These are phyloP conservation scores for Andrena bicolor DNA, from an alignment of 2,888 invertebrate species.

Conservation along the genomic window DNA sequence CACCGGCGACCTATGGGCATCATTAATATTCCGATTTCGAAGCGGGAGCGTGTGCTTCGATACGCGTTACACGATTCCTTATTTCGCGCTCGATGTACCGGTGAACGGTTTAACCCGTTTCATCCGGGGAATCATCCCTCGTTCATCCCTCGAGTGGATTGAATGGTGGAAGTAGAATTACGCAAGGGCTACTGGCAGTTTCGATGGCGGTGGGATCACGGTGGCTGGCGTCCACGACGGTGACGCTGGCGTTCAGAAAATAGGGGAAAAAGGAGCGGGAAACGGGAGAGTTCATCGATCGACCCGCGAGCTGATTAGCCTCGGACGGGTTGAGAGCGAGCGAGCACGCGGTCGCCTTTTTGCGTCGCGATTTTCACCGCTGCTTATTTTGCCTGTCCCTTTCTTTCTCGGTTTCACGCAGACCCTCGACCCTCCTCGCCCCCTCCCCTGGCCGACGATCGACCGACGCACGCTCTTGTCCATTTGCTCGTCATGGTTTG, in stretches of 20 bases:
- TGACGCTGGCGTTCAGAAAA: background rate
- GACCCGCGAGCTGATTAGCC: constrained; percentile 69
- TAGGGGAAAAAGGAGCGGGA: constrained; percentile 42
- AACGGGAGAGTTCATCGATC: constrained; percentile 67
- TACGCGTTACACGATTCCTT: background rate
- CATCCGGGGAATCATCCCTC: background rate
- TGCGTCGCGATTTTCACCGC: constrained; percentile 73
- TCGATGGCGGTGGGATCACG: constrained; percentile 9
- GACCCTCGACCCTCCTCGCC: constrained; percentile 20
- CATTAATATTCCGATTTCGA: constrained; percentile 63
- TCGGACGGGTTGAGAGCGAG: constrained; percentile 40
- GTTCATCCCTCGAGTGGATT: background rate
- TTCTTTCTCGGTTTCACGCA: constrained; percentile 47
- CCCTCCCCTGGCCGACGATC: constrained; percentile 25
- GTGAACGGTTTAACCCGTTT: background rate
- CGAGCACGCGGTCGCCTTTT: constrained; percentile 60
- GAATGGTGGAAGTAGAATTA: constrained; percentile 36
- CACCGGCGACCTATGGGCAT: constrained; percentile 32
- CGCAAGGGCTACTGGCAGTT: constrained; percentile 44
- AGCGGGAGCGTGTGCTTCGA: constrained; percentile 3
- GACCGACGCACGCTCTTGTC: constrained; percentile 58
- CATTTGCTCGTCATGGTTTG: constrained; percentile 78
- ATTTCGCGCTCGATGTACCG: background rate
- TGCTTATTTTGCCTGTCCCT: constrained; percentile 71
- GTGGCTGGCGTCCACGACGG: background rate